Evolutionary conservation across 1,140 invertebrate species (phyloP).

Genomic region (Battus philenor): DNA sequence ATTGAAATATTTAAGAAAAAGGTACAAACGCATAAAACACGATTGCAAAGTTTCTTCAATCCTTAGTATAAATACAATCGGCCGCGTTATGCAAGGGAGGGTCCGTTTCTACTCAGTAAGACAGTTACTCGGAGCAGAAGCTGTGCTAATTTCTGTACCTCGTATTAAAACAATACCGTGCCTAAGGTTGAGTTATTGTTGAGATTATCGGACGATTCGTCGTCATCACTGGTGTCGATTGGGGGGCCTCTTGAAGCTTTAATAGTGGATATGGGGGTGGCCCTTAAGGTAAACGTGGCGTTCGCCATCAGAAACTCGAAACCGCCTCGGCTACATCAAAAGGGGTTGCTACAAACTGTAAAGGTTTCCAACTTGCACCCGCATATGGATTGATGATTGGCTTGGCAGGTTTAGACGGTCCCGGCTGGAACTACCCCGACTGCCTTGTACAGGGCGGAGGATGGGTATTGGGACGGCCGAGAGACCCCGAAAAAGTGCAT

Average conservation of each 20-base stretch:
- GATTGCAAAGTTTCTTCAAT: constrained; percentile 9
- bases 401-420: neutral
- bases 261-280: too few relatives aligned
- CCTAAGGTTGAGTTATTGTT: neutral
- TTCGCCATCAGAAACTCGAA: too few relatives aligned
- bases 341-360: neutral
- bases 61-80: constrained; percentile 11
- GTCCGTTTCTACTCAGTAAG: constrained; percentile 35
- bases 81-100: neutral
- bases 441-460: neutral
- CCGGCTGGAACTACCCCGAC: neutral
- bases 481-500: constrained; percentile 2
- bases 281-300: too few relatives aligned
- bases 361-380: too few relatives aligned
- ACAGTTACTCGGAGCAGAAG: constrained; percentile 20
- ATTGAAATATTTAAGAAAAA: too few relatives aligned
- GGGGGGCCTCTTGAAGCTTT: too few relatives aligned
- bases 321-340: neutral
- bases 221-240: neutral
- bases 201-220: constrained; percentile 2
- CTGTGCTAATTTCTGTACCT: constrained; percentile 6
- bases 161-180: neutral
- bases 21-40: constrained; percentile 21
- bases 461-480: constrained; percentile 6
- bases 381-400: too few relatives aligned